These are phyloP conservation scores for Ametastegia equiseti DNA, from an alignment of 2,888 invertebrate species.

Conservation along the genomic window DNA sequence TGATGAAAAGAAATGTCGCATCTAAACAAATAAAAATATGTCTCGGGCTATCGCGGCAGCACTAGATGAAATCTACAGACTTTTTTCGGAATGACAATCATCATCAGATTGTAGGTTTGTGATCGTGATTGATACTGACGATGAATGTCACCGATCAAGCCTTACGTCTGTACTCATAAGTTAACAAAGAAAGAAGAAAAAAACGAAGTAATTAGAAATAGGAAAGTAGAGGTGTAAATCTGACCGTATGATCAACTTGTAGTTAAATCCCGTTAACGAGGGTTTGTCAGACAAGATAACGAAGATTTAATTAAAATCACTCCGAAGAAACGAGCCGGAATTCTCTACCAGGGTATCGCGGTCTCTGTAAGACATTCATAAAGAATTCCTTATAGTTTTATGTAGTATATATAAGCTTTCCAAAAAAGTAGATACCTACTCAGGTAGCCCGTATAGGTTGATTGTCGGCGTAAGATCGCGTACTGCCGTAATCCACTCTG, in stretches of 20 bases:
- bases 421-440: conserved; percentile 3
- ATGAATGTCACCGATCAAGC: not conserved
- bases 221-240: conserved; percentile 16
- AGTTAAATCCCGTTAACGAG: conserved; percentile 66
- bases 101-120: not conserved
- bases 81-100: not conserved
- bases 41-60: not conserved
- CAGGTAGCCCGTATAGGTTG: conserved; percentile 1
- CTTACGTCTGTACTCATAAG: not conserved
- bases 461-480: conserved; percentile 12
- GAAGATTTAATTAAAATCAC: conserved; percentile 64
- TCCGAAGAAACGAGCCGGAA: conserved; percentile 48
- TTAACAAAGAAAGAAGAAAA: not conserved
- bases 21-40: not conserved
- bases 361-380: not conserved
- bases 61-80: not conserved
- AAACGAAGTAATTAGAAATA: conserved; percentile 14
- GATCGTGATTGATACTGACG: conserved; percentile 27
- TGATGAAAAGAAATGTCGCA: not conserved
- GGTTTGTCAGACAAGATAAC: conserved; percentile 64
- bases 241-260: conserved; percentile 54
- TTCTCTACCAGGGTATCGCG: not conserved
- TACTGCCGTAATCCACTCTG: conserved; percentile 3
- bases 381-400: conserved; percentile 18
- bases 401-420: not conserved